Percentiles rank a stretch among this genome's conserved stretches.
Conservation (phyloP, 2,797 vertebrate genomes). For the Harpagifer antarcticus region DNA sequence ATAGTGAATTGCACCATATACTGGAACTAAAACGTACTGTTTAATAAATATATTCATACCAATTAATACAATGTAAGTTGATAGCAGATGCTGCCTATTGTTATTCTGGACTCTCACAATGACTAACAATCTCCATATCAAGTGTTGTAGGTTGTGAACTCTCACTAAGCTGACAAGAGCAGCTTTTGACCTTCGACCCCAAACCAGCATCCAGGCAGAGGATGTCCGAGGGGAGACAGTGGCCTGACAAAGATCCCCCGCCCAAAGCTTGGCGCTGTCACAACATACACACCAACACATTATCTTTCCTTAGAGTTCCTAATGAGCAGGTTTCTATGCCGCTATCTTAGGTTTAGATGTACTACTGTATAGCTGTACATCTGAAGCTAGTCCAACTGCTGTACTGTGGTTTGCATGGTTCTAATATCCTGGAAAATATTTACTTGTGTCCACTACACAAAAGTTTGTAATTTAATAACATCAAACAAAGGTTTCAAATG, state of each 20-base stretch:
- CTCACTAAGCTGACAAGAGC: conserved; percentile 70
- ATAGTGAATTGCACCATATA: background rate
- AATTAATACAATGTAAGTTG: conserved; percentile 9
- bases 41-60: background rate
- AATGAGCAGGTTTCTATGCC: background rate
- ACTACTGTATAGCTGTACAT: background rate
- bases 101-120: conserved; percentile 36
- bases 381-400: background rate
- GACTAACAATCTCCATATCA: conserved; percentile 64
- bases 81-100: conserved; percentile 34
- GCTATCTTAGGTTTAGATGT: background rate
- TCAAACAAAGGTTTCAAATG: too few species aligned
- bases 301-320: conserved; percentile 36
- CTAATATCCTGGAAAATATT: background rate
- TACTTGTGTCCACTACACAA: too few species aligned
- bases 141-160: conserved; percentile 59
- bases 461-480: too few species aligned
- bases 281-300: conserved; percentile 52
- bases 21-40: background rate
- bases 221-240: conserved; percentile 57
- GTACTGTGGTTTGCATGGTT: background rate
- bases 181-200: conserved; percentile 71
- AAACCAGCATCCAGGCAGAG: conserved; percentile 55
- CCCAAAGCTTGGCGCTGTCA: conserved; percentile 59
- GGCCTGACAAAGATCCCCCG: conserved; percentile 58